Base-by-base conservation (phyloP, 2,797 vertebrate species). In the Hydrocynus forskahlii region DNA sequence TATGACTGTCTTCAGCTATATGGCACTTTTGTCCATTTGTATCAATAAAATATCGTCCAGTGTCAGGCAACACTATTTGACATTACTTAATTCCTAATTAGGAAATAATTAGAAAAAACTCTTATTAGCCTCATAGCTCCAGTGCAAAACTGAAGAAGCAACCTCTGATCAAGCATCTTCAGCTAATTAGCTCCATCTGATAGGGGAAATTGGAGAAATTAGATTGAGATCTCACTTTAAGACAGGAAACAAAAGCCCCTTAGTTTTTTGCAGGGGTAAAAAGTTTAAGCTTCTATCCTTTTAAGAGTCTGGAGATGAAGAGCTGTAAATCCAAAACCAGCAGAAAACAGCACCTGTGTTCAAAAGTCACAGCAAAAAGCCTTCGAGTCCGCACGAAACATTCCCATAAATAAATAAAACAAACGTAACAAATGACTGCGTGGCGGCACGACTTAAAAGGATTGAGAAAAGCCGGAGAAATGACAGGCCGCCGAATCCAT, bases 401-500 rank as follows among this genome's bases (percentile, higher is more conserved):
- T 52, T 77, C 57, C 72, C 74, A 78, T 78, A 74, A 84, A 84
- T 81, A 75, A 84, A 84, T 84, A 68, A 81, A 89, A 92, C 89
- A 90, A 91, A 92, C 90, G 84, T 87, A 90, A 88, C 86, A 86
- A 88, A 82, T 82, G 83, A 85, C 87, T 69, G 83, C 21, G 4
- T 79, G 83, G 80, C 78, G 14, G 67, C 70, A 21, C 71, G 68
- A 63, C 81, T 72, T 83, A 88, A 88, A 90, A 89, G 90, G 91
- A 93, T 86, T 91, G 90, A 92, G 89, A 80, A 88, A 92, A 91
- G 91, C 90, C 88, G 81, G 25, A 84, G 86, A 87, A 89, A 88
- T 82, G 88, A 90, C 92, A 91, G 86, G 86, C 14, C 62, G 76
- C 83, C 88, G 88, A 91, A 94, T 94, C 92, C 89, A 93, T 94